Percentiles rank a stretch among this genome's conserved stretches.
These are phyloP conservation scores for Pachliopta kotzebuea DNA, from an alignment of 2,888 invertebrate species.

Conservation along the genomic window DNA sequence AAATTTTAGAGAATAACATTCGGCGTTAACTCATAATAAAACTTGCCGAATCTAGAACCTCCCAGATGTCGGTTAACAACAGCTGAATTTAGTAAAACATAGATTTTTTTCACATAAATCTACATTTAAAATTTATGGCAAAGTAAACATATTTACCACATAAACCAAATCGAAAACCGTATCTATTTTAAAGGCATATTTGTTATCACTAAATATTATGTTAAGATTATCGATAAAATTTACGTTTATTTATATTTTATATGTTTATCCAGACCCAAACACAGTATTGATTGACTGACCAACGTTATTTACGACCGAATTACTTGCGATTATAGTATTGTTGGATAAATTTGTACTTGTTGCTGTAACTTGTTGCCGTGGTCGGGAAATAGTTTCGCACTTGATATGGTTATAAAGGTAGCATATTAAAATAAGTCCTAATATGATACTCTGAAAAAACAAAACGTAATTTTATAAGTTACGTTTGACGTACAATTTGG, in stretches of 20 bases:
- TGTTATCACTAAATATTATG: neutral
- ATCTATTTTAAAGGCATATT: too few species aligned
- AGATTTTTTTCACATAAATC: too few species aligned
- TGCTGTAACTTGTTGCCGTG: neutral
- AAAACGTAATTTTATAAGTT: too few species aligned
- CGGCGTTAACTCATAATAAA: too few species aligned
- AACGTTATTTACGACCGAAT: constrained; percentile 3
- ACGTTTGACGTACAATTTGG: neutral
- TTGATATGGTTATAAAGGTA: neutral
- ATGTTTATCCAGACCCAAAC: neutral
- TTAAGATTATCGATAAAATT: neutral
- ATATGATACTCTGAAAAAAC: neutral
- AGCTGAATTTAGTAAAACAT: too few species aligned
- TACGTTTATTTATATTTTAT: neutral
- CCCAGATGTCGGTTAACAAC: too few species aligned
- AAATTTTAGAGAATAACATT: too few species aligned
- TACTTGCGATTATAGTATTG: constrained; percentile 1
- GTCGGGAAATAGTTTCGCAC: neutral
- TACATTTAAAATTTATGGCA: too few species aligned
- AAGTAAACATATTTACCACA: too few species aligned
- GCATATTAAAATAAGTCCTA: neutral
- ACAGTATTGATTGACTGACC: constrained; percentile 1
- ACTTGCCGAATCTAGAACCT: too few species aligned
- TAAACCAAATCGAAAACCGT: too few species aligned
- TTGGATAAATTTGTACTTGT: neutral